Percentiles rank a stretch among this genome's conserved stretches.
phyloP scores from a whole-genome alignment of 2,113 vertebrate species.

The Nesogale talazaci region DNA sequence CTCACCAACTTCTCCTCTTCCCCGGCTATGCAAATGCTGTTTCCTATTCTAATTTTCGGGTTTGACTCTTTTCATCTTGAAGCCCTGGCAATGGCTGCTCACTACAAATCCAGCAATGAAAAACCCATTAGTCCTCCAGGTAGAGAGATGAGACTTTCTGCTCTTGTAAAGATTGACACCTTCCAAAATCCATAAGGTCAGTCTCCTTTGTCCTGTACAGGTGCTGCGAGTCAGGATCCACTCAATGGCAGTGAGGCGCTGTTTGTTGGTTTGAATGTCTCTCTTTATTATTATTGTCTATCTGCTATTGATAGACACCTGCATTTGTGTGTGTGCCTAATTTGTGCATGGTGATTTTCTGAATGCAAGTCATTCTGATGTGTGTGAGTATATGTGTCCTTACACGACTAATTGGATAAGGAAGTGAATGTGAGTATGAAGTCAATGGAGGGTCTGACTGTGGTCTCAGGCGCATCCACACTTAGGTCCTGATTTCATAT shows the following conservation, averaged over 20 bases:
- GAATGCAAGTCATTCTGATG: slow-evolving; percentile 14
- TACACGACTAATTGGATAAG: neutral
- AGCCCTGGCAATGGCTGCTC: too few relatives aligned
- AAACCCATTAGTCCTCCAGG: too few relatives aligned
- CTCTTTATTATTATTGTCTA: slow-evolving; percentile 3
- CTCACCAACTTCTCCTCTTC: neutral
- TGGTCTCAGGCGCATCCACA: neutral
- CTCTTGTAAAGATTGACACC: too few relatives aligned
- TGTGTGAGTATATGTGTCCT: neutral
- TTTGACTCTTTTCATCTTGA: neutral
- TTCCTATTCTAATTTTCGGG: slow-evolving; percentile 36
- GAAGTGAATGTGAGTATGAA: slow-evolving; percentile 14
- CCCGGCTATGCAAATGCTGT: slow-evolving; percentile 12
- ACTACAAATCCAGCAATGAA: too few relatives aligned
- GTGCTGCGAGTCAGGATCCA: too few relatives aligned
- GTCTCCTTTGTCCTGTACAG: too few relatives aligned
- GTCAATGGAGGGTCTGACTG: neutral
- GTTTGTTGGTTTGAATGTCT: neutral
- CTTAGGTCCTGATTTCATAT: neutral
- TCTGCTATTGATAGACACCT: slow-evolving; percentile 30
- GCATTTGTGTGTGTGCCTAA: neutral
- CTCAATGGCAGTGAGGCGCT: too few relatives aligned
- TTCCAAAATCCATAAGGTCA: too few relatives aligned
- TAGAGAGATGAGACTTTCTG: too few relatives aligned
- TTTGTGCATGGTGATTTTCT: slow-evolving; percentile 14